These are phyloP conservation scores for Zeugodacus cucurbitae DNA, from an alignment of 1,140 invertebrate species.

Conservation along the genomic window DNA sequence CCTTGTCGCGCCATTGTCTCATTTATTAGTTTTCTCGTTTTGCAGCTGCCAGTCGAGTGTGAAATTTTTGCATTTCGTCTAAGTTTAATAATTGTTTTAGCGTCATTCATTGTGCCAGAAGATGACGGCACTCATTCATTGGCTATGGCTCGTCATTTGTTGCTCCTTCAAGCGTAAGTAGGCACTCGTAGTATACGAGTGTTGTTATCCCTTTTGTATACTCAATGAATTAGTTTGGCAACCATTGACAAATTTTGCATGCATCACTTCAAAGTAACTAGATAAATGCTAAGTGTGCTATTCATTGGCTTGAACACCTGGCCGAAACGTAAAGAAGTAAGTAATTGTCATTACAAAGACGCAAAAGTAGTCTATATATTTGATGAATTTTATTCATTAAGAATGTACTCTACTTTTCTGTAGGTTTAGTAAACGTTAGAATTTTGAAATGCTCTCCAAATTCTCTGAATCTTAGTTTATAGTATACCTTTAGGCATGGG, in stretches of 20 bases:
- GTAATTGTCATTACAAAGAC: not conserved
- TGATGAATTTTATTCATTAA: no score
- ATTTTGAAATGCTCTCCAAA: no score
- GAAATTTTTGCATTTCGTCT: slow-evolving; percentile 9
- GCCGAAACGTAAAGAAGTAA: not conserved
- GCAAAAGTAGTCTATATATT: no score
- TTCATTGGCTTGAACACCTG: not conserved
- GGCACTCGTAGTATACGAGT: not conserved
- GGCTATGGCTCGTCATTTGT: not conserved
- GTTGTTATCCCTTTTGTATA: slow-evolving; percentile 8
- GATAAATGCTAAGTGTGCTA: not conserved
- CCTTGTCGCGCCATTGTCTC: slow-evolving; percentile 27
- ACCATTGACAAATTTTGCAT: not conserved
- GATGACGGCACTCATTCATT: not conserved
- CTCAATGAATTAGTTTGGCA: not conserved
- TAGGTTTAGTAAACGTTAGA: no score
- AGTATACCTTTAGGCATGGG: no score
- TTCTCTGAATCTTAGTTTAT: no score
- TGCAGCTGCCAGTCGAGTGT: slow-evolving; percentile 25
- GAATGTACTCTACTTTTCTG: no score
- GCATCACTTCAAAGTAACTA: slow-evolving; percentile 1
- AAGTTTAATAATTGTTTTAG: slow-evolving; percentile 36
- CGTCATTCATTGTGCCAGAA: not conserved
- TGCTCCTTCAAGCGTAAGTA: not conserved
- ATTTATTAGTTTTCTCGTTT: slow-evolving; percentile 24